These are phyloP conservation scores for Cataglyphis hispanica DNA, from an alignment of 1,140 invertebrate species.

Conservation along the genomic window DNA sequence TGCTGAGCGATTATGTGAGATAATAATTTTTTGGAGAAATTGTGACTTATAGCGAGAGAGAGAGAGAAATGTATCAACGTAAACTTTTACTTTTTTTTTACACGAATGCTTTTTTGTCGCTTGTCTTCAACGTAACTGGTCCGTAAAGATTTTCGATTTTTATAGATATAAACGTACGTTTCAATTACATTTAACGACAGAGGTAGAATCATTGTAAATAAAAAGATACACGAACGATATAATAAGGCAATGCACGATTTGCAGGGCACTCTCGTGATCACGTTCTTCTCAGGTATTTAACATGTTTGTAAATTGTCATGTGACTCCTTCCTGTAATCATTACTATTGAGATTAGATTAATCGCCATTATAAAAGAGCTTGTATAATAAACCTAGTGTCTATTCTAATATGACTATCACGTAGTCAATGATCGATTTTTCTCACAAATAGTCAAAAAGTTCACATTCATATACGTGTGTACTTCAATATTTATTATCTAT, in stretches of 20 bases:
- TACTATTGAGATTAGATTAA: slow-evolving; percentile 12
- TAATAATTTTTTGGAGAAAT: slow-evolving; percentile 28
- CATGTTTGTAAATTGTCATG: slow-evolving; percentile 66
- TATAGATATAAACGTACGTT: slow-evolving; percentile 11
- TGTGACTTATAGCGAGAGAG: slow-evolving; percentile 17
- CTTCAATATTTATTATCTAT: not conserved
- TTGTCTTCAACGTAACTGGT: not conserved
- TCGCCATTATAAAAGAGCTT: slow-evolving; percentile 23
- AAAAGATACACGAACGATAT: slow-evolving; percentile 13
- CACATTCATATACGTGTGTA: too few relatives aligned
- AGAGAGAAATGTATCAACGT: slow-evolving; percentile 7
- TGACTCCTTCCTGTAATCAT: slow-evolving; percentile 58
- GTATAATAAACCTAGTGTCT: slow-evolving; percentile 44
- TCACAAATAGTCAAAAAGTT: slow-evolving; percentile 4
- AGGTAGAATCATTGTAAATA: slow-evolving; percentile 47
- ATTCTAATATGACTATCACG: slow-evolving; percentile 16
- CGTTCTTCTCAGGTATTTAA: slow-evolving; percentile 74
- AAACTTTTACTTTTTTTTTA: slow-evolving; percentile 64
- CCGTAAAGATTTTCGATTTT: slow-evolving; percentile 20
- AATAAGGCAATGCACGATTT: slow-evolving; percentile 30
- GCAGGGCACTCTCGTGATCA: slow-evolving; percentile 67
- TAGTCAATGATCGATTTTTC: slow-evolving; percentile 3
- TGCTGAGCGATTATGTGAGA: slow-evolving; percentile 8
- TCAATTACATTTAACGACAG: slow-evolving; percentile 12
- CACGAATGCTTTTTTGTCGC: not conserved